Base-by-base conservation (phyloP, 2,888 invertebrate genomes). In the Ophraella communa region DNA sequence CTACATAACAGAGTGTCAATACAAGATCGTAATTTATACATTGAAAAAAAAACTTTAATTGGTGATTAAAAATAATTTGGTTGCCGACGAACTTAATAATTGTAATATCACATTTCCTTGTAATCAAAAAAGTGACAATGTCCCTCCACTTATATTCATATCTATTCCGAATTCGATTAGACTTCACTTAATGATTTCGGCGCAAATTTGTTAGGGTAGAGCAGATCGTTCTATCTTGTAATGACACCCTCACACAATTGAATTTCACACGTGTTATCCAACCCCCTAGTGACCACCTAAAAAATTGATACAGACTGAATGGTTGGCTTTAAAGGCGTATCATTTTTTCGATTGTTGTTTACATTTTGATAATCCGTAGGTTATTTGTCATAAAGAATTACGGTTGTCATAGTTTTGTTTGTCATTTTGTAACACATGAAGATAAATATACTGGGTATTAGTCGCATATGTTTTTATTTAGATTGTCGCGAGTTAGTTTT, bases 221-320 rank as follows among this genome's bases (percentile, higher is more conserved):
- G 54, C 47, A 44, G 53, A 39, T 8, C 66, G 60, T 56, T 64
- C 62, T 70, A 74, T 65, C 75, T 66, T 74, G 73, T 79, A 79
- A 78, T 77, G 77, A 79, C 75, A 74, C 77, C 76, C 74, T 72
- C 65, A 71, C 75, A 77, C 78, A 79, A 79, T 79, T 79, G 78
- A 78, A 79, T 79, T 75, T 77, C 70, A 69, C 75, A 74, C 77
- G 77, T 75, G 76, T 73, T 72, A 70, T 74, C 71, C 72, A 69
- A 69, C 73, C 72, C 70, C 39, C 66, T 53, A 54, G 52, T 62
- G 51, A 64, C 60, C 68, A 64, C 64, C 66, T 69, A 72, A 71
- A 71, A 73, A 72, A 72, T 61, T 58, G 54, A 58, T 64, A 59
- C 56, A 45, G 35, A 53, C 21, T 52, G 45, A 61, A 56, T 51